Base-by-base conservation (phyloP, 1,140 invertebrate species). In the Achroia grisella region DNA sequence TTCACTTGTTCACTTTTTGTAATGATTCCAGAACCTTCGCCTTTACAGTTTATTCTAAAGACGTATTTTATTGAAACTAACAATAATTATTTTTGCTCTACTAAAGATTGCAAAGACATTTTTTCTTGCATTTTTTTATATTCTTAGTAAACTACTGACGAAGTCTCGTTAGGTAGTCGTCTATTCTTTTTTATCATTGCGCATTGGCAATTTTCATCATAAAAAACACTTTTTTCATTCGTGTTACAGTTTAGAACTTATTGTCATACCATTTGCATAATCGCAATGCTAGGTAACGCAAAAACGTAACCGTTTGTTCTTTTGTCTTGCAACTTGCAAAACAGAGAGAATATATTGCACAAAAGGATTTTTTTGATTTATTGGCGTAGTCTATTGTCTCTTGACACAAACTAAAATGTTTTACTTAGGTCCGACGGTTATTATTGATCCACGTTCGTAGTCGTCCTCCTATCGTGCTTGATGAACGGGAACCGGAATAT, bases 211-310 rank as follows among this genome's bases (percentile, higher is more conserved):
- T 60, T 55, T 65, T 54, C 42, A 51, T 50, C 59, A 69, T 77
- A 73, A 81, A n/a, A 80, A 79, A 72, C 51, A 52, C 46, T 60
- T 65, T 70, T 76, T 77, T 76, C 59, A 52, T 62, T 52, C 48
- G 53, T 67, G 72, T 75, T 80, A 77, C 70, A 82, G 56, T 84
- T 82, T 75, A 63, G 45, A 73, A 65, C 14, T 78, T 75, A 84
- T 75, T 81, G 77, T 75, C 52, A 59, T 65, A 52, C 64, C 56
- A 84, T 82, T 84, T 84, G 76, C 80, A 84, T 84, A 82, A 84
- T 77, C 72, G 63, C 66, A 67, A 71, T 60, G 69, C 69, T 57
- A 80, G 60, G 62, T 61, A 57, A 49, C 56, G 65, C 64, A 80
- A 81, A 84, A 83, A 80, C 67, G 52, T 46, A 55, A 61, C 42